Percentiles rank a stretch among this genome's conserved stretches.
phyloP scores from a whole-genome alignment of 2,888 invertebrate genomes.

The Cryptophagus acutangulus region DNA sequence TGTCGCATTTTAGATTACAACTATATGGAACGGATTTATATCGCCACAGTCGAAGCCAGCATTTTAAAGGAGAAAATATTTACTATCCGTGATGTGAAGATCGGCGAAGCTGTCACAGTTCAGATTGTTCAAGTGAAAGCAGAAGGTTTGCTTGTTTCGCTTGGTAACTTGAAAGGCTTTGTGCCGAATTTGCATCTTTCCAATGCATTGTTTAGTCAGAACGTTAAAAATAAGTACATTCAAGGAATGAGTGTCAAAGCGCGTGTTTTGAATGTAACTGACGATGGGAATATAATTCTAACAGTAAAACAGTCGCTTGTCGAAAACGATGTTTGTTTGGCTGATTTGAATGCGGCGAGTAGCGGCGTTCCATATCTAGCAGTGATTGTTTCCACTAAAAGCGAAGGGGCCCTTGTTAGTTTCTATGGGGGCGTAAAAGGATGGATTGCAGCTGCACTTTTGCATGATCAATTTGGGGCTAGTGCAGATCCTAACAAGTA shows the following conservation, averaged over 20 bases:
- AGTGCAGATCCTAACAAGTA: slow-evolving; percentile 44
- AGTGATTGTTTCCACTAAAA: slow-evolving; percentile 51
- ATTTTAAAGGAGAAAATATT: slow-evolving; percentile 57
- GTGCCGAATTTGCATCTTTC: slow-evolving; percentile 57
- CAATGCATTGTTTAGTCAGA: slow-evolving; percentile 46
- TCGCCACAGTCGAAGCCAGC: slow-evolving; percentile 60
- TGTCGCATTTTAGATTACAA: slow-evolving; percentile 63
- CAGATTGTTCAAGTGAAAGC: slow-evolving; percentile 50
- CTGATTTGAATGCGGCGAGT: slow-evolving; percentile 50
- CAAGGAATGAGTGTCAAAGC: slow-evolving; percentile 55
- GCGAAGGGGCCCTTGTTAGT: slow-evolving; percentile 51
- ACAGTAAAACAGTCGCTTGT: slow-evolving; percentile 65
- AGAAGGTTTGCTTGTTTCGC: slow-evolving; percentile 48
- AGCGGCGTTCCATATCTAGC: slow-evolving; percentile 55
- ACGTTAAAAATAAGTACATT: slow-evolving; percentile 52
- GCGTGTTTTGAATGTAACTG: slow-evolving; percentile 53
- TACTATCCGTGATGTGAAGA: slow-evolving; percentile 48
- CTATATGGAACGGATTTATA: slow-evolving; percentile 59
- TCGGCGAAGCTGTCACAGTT: slow-evolving; percentile 56
- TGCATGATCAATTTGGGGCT: slow-evolving; percentile 25
- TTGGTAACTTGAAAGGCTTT: slow-evolving; percentile 56
- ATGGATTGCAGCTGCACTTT: slow-evolving; percentile 41
- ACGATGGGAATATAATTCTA: slow-evolving; percentile 47
- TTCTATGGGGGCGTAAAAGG: slow-evolving; percentile 59
- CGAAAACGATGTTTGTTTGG: slow-evolving; percentile 52